phyloP scores from a whole-genome alignment of 2,888 invertebrate species.

The Chydorus sphaericus region DNA sequence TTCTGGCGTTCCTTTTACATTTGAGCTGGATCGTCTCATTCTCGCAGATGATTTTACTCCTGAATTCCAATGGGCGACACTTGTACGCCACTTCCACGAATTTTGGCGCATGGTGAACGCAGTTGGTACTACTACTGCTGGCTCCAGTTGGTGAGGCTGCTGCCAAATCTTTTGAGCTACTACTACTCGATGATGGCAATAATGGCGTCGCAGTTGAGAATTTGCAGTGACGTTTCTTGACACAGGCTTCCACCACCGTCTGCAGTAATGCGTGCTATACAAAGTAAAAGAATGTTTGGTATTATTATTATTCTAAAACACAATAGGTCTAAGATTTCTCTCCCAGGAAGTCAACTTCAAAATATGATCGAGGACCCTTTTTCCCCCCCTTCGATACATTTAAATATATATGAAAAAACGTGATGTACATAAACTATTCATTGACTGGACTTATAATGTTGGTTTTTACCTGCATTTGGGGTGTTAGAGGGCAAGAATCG shows the following conservation, averaged over 20 bases:
- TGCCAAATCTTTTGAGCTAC: background rate
- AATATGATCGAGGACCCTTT: too few species aligned
- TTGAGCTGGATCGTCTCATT: conserved; percentile 73
- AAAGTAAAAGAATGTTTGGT: conserved; percentile 16
- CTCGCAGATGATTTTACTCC: conserved; percentile 84
- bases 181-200: too few species aligned
- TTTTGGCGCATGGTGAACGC: conserved; percentile 79
- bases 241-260: conserved; percentile 85
- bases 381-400: too few species aligned
- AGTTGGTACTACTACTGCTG: conserved; percentile 67
- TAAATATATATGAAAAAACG: too few species aligned
- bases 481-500: conserved; percentile 12
- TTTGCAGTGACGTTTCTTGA: conserved; percentile 81
- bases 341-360: too few species aligned
- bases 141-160: conserved; percentile 43
- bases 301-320: background rate
- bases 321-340: too few species aligned
- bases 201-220: conserved; percentile 53
- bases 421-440: background rate
- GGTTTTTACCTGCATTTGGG: conserved; percentile 12
- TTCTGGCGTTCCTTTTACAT: conserved; percentile 72
- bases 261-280: conserved; percentile 74
- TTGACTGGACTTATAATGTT: background rate
- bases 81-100: conserved; percentile 93
- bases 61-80: conserved; percentile 90